Conservation (phyloP, 2,888 invertebrate genomes). For the Hemaris fuciformis region DNA sequence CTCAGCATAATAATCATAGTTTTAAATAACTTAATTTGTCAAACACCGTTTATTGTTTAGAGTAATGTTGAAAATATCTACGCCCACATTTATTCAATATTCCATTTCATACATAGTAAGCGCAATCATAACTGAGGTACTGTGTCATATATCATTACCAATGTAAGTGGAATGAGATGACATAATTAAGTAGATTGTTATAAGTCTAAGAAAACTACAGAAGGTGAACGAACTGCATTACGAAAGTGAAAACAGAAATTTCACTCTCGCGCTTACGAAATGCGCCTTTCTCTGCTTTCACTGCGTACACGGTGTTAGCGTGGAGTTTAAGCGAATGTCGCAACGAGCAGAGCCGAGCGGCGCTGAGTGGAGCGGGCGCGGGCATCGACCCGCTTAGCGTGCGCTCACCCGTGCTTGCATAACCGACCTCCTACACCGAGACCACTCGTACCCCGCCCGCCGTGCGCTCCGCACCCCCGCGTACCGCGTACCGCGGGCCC, state of each 20-base stretch:
- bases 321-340: constrained; percentile 55
- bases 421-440: constrained; percentile 67
- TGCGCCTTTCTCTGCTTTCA: constrained; percentile 80
- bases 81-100: no score
- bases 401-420: constrained; percentile 84
- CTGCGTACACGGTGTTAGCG: constrained; percentile 42
- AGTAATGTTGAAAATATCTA: no score
- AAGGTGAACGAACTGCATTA: constrained; percentile 65
- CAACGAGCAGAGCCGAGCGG: constrained; percentile 56
- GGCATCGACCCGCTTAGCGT: constrained; percentile 85
- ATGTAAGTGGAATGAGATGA: not conserved
- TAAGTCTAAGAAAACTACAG: constrained; percentile 32
- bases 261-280: constrained; percentile 81
- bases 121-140: not conserved
- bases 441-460: constrained; percentile 35
- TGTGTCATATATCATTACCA: not conserved
- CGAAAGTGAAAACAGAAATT: constrained; percentile 80
- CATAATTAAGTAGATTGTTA: constrained; percentile 14
- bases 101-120: no score
- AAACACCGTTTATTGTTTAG: no score
- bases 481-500: constrained; percentile 26
- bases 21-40: no score
- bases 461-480: constrained; percentile 29
- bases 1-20: not conserved
- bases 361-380: constrained; percentile 59